phyloP scores from a whole-genome alignment of 1,140 invertebrate species.

The Chrysoperla carnea region DNA sequence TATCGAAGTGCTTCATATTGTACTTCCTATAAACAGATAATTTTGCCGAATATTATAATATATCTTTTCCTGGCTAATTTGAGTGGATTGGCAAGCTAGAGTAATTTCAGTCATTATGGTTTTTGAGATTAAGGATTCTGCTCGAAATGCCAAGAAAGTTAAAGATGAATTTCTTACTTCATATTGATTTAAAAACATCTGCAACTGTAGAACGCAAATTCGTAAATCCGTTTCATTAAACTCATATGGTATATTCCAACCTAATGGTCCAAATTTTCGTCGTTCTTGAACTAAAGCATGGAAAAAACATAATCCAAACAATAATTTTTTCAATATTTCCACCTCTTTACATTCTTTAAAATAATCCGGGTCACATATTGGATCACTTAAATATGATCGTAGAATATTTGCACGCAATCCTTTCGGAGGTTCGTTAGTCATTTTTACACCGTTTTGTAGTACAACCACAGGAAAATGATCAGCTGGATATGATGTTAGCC shows the following conservation, averaged over 20 bases:
- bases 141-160: neutral
- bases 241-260: slow-evolving; percentile 91
- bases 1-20: slow-evolving; percentile 82
- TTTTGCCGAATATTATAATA: no score
- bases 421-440: slow-evolving; percentile 89
- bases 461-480: slow-evolving; percentile 81
- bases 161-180: slow-evolving; percentile 23
- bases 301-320: slow-evolving; percentile 87
- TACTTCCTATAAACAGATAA: slow-evolving; percentile 34
- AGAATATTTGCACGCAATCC: slow-evolving; percentile 54
- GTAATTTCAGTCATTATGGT: no score
- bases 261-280: slow-evolving; percentile 79
- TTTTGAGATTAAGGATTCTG: neutral
- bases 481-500: slow-evolving; percentile 86
- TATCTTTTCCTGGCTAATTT: no score
- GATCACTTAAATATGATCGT: slow-evolving; percentile 71
- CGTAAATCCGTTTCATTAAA: slow-evolving; percentile 90
- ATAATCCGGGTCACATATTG: slow-evolving; percentile 73
- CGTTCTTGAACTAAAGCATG: slow-evolving; percentile 85
- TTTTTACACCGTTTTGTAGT: slow-evolving; percentile 87
- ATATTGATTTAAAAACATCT: slow-evolving; percentile 79
- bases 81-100: no score
- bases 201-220: slow-evolving; percentile 72
- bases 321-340: slow-evolving; percentile 63
- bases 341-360: slow-evolving; percentile 67